Conservation (phyloP, 2,888 invertebrate genomes). For the Oegoconia quadripuncta region DNA sequence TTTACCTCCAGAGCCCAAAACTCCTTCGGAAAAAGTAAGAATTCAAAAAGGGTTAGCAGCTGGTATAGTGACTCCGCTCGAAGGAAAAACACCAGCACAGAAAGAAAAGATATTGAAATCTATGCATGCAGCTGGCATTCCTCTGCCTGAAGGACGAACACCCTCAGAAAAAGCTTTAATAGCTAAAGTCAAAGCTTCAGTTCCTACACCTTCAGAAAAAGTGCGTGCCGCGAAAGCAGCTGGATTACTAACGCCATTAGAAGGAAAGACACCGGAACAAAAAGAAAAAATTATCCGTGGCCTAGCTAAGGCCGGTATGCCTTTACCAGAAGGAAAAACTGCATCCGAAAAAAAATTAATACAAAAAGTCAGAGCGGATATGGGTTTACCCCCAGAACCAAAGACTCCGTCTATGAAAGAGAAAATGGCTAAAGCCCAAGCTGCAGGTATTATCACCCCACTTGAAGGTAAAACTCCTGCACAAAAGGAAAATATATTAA, state of each 20-base stretch:
- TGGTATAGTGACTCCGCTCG: slow-evolving; percentile 29
- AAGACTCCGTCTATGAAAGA: slow-evolving; percentile 18
- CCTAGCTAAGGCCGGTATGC: slow-evolving; percentile 15
- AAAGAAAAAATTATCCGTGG: slow-evolving; percentile 20
- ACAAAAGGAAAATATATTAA: slow-evolving; percentile 34
- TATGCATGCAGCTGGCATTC: slow-evolving; percentile 26
- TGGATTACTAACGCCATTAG: slow-evolving; percentile 25
- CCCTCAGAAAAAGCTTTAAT: slow-evolving; percentile 28
- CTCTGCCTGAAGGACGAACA: slow-evolving; percentile 31
- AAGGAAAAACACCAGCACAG: slow-evolving; percentile 29
- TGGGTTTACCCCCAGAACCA: slow-evolving; percentile 18
- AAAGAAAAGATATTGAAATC: slow-evolving; percentile 30
- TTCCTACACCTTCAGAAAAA: slow-evolving; percentile 22
- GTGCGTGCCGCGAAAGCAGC: slow-evolving; percentile 23
- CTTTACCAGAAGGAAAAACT: slow-evolving; percentile 15
- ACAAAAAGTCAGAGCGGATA: slow-evolving; percentile 15
- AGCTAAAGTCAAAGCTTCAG: slow-evolving; percentile 18
- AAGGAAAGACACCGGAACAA: slow-evolving; percentile 24
- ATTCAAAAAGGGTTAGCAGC: slow-evolving; percentile 24
- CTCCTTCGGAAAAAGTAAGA: slow-evolving; percentile 8
- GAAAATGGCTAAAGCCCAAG: slow-evolving; percentile 19
- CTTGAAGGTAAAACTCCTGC: slow-evolving; percentile 30
- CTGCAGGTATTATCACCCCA: slow-evolving; percentile 22
- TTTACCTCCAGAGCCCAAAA: slow-evolving; percentile 33
- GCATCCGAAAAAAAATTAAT: slow-evolving; percentile 30